A percentile compares a stretch with the other conserved stretches of the same genome.
Conservation (phyloP, 2,797 vertebrate genomes). For the Limosa lapponica region DNA sequence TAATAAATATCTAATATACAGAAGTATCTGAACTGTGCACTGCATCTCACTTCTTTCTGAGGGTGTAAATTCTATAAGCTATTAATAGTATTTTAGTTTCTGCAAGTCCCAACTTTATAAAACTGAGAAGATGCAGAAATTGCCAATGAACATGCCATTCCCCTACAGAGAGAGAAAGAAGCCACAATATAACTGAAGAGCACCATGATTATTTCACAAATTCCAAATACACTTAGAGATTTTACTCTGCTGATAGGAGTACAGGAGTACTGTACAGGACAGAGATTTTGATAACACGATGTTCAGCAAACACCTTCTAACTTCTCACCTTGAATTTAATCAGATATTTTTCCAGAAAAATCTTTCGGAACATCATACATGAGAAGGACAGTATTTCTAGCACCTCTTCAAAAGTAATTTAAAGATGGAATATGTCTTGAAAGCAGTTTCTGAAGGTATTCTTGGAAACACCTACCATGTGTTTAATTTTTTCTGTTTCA, state of each 20-base stretch:
- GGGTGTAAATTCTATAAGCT: background rate
- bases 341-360: background rate
- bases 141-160: background rate
- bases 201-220: background rate
- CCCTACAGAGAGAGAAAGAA: background rate
- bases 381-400: background rate
- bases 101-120: background rate
- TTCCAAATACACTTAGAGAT: background rate
- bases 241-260: background rate
- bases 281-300: background rate
- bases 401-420: background rate
- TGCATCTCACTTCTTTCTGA: background rate
- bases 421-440: background rate
- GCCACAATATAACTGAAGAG: background rate
- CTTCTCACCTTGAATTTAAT: background rate
- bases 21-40: background rate
- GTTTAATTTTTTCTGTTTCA: constrained; percentile 10
- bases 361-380: background rate
- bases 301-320: background rate
- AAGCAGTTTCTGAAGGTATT: background rate
- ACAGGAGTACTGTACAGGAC: background rate
- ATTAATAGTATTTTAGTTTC: background rate
- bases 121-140: background rate
- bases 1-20: background rate
- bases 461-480: background rate